Evolutionary conservation across 2,888 invertebrate species (phyloP).

Genomic region (Rhamnusium bicolor): DNA sequence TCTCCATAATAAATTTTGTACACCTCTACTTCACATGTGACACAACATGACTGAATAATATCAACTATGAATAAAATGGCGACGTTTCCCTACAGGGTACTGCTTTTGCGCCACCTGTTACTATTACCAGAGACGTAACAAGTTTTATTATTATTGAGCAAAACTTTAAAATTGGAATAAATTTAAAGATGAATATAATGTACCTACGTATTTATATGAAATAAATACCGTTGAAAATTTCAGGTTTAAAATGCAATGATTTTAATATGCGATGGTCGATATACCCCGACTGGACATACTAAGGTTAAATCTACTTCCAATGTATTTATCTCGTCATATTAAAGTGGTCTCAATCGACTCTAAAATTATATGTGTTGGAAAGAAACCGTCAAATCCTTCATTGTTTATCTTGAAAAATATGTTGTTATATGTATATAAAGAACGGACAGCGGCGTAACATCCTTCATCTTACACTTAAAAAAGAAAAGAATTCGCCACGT

Average conservation of each 20-base stretch:
- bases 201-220: neutral
- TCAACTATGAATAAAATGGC: too few relatives aligned
- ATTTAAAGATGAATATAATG: neutral
- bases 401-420: neutral
- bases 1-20: too few relatives aligned
- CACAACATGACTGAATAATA: too few relatives aligned
- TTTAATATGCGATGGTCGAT: neutral
- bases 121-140: too few relatives aligned
- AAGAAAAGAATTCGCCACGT: neutral
- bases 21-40: too few relatives aligned
- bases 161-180: neutral
- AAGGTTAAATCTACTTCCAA: neutral
- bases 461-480: neutral
- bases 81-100: too few relatives aligned
- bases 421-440: too few relatives aligned
- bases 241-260: neutral
- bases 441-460: neutral
- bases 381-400: neutral
- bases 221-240: neutral
- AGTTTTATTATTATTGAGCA: too few relatives aligned
- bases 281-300: neutral
- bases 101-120: too few relatives aligned
- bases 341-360: neutral
- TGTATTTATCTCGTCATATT: neutral
- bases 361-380: neutral